phyloP scores from a whole-genome alignment of 1,140 invertebrate species.

The Zophobas atratus region DNA sequence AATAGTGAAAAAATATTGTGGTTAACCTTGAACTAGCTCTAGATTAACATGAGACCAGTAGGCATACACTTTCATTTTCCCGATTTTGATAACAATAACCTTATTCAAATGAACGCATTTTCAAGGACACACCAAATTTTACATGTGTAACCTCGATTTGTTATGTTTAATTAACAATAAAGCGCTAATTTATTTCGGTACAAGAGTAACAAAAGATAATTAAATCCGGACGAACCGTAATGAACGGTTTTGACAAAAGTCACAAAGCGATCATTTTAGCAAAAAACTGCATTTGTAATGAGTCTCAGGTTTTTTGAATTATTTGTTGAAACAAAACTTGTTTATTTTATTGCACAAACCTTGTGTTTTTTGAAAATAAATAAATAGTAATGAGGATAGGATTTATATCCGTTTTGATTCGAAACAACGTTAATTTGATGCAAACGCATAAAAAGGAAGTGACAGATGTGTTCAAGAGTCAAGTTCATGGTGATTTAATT shows the following conservation, averaged over 20 bases:
- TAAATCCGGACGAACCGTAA: not conserved
- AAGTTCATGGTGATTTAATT: slow-evolving; percentile 13
- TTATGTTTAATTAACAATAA: slow-evolving; percentile 12
- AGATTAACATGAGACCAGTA: slow-evolving; percentile 29
- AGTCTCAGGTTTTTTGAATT: too few species aligned
- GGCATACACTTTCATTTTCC: slow-evolving; percentile 20
- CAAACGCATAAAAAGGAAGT: too few species aligned
- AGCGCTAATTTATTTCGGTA: slow-evolving; percentile 18
- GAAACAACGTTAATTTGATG: too few species aligned
- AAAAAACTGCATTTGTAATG: too few species aligned
- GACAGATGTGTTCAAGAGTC: not conserved
- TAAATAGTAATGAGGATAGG: too few species aligned
- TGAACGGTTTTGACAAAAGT: too few species aligned
- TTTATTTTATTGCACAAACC: too few species aligned
- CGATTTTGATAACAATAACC: slow-evolving; percentile 37
- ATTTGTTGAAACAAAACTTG: too few species aligned
- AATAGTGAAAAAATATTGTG: slow-evolving; percentile 23
- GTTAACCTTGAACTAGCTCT: slow-evolving; percentile 32
- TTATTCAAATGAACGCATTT: slow-evolving; percentile 24
- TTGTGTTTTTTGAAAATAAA: too few species aligned
- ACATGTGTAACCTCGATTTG: not conserved
- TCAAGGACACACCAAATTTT: slow-evolving; percentile 21
- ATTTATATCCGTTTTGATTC: too few species aligned
- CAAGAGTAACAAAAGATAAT: not conserved
- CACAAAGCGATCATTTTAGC: too few species aligned